Base-by-base conservation (phyloP, 37 sponge, comb jelly and placozoan genomes). In the Hormiphora californensis region DNA sequence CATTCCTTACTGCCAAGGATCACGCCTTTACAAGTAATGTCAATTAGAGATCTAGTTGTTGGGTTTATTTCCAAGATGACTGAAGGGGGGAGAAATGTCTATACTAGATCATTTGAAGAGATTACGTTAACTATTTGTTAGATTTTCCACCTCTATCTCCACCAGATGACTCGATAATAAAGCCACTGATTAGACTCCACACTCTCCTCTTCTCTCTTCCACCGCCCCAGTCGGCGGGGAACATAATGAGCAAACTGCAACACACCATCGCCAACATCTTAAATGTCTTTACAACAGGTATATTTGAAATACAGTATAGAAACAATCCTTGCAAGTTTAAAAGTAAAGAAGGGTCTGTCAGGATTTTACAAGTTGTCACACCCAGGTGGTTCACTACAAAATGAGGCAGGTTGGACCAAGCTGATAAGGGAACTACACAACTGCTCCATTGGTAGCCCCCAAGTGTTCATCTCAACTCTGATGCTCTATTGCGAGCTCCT, bases 121-220 rank as follows among this genome's bases (percentile, higher is more conserved):
- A n/a, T n/a, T n/a, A n/a, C n/a, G n/a, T n/a, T n/a, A n/a, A n/a
- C n/a, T n/a, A n/a, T n/a, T n/a, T n/a, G n/a, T n/a, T n/a, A n/a
- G 53, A 49, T 17, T 49, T 49, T 49, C 53, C 53, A n/a, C n/a
- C n/a, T n/a, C n/a, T n/a, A n/a, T n/a, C n/a, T n/a, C n/a, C n/a
- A n/a, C n/a, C 81, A 73, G 81, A 73, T 28, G 43, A 43, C 46
- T 27, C 44, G 81, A 73, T 73, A 73, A 46, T 73, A 3, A 73
- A 73, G 81, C 81, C 81, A 25, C 81, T 73, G 25, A 43, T 73
- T 12, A 43, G 43, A 41, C 81, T 73, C 12, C 81, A 73, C 81
- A 73, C 81, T 25, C 81, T 73, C n/a, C 81, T 73, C 2, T 73
- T 73, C 81, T 73, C 81, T 3, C 81, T 73, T 1, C 81, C 81